phyloP scores from a whole-genome alignment of 2,797 vertebrate genomes.

The Microhierax caerulescens region DNA sequence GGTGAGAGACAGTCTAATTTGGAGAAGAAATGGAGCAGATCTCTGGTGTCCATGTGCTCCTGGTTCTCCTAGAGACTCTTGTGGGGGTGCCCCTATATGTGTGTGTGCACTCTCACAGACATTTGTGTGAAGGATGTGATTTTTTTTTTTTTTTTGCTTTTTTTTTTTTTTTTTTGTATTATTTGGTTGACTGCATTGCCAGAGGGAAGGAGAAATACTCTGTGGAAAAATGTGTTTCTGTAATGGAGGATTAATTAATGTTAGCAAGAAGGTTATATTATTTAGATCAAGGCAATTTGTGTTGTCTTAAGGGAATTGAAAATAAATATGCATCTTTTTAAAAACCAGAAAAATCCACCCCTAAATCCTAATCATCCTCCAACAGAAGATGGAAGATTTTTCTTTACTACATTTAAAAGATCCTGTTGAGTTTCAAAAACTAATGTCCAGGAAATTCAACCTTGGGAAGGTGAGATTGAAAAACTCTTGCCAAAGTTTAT shows the following conservation, averaged over 20 bases:
- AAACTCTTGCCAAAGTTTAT: not conserved
- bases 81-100: not conserved
- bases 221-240: not conserved
- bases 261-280: slow-evolving; percentile 13
- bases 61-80: not conserved
- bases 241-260: slow-evolving; percentile 36
- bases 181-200: slow-evolving; percentile 17
- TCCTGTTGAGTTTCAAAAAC: not conserved
- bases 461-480: not conserved
- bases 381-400: not conserved
- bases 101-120: not conserved
- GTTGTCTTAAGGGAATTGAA: not conserved
- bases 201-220: not conserved
- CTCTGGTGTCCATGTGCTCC: not conserved
- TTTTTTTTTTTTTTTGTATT: not conserved
- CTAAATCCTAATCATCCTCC: not conserved
- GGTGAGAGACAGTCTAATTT: not conserved
- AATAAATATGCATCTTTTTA: not conserved
- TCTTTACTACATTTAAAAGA: slow-evolving; percentile 1
- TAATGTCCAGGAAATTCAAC: not conserved
- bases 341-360: not conserved
- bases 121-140: not conserved
- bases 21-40: not conserved
- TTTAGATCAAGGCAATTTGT: slow-evolving; percentile 17
- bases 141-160: not conserved